Conservation (phyloP, 2,113 vertebrate genomes). For the Seriola aureovittata region DNA sequence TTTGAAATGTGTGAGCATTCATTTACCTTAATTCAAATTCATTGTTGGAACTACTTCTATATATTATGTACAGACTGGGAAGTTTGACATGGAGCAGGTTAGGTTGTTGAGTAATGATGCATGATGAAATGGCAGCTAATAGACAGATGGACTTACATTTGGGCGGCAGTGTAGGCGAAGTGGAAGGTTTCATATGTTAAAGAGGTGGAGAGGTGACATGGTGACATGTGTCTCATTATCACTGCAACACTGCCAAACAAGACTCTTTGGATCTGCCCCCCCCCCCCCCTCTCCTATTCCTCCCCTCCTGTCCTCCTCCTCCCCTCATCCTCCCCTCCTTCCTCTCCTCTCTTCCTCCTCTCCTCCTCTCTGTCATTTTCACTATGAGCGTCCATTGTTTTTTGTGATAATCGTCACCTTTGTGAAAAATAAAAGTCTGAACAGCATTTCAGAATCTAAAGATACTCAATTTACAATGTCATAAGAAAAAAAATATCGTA, state of each 20-base stretch:
- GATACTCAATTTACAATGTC: too few species aligned
- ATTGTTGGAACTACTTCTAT: too few species aligned
- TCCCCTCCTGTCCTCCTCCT: too few species aligned
- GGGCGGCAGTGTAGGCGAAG: conserved; percentile 38
- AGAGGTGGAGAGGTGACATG: conserved; percentile 56
- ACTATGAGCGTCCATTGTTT: neutral
- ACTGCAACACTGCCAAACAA: conserved; percentile 28
- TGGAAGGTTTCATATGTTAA: conserved; percentile 56
- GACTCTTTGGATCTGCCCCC: neutral
- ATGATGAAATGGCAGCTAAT: neutral
- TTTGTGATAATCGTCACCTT: too few species aligned
- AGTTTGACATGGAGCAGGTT: neutral
- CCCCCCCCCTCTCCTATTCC: too few species aligned
- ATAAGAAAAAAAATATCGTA: too few species aligned
- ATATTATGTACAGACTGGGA: neutral
- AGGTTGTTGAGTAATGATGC: neutral
- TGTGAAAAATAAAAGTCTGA: too few species aligned
- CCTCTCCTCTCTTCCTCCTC: too few species aligned
- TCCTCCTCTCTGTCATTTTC: neutral
- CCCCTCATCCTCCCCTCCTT: too few species aligned
- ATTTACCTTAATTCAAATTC: too few species aligned
- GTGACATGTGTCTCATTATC: conserved; percentile 65
- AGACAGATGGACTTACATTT: conserved; percentile 41
- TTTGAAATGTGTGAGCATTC: too few species aligned
- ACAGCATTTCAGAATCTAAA: too few species aligned